A percentile compares a stretch with the other conserved stretches of the same genome.
Conservation (phyloP, 2,888 invertebrate genomes). For the Antheraea yamamai region DNA sequence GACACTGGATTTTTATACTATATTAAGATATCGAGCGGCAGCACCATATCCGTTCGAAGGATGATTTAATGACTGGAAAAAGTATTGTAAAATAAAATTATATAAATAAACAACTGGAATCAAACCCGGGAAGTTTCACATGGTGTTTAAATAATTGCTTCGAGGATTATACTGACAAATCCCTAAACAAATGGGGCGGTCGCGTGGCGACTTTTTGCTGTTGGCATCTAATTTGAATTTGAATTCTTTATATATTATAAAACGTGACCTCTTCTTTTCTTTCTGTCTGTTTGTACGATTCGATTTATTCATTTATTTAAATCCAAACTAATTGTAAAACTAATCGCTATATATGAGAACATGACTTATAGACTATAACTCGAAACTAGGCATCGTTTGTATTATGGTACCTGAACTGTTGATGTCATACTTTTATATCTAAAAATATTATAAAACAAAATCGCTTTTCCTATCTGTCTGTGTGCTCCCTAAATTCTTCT, state of each 20-base stretch:
- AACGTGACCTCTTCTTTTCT: neutral
- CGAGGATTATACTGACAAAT: constrained; percentile 8
- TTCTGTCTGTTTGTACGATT: neutral
- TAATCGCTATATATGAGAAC: too few species aligned
- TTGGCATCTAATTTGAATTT: constrained; percentile 12
- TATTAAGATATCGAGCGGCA: too few species aligned
- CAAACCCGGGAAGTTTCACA: neutral
- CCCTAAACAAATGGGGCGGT: constrained; percentile 2
- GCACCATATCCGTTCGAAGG: too few species aligned
- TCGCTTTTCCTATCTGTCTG: too few species aligned
- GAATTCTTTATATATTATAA: neutral
- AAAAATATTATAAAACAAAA: too few species aligned
- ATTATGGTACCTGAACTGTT: too few species aligned
- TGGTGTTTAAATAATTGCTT: constrained; percentile 8
- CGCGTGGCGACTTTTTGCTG: neutral
- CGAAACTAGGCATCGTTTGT: too few species aligned
- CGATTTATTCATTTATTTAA: neutral
- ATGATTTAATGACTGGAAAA: neutral
- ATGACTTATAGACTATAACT: too few species aligned
- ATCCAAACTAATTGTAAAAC: too few species aligned
- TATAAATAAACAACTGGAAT: neutral
- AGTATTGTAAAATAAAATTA: neutral
- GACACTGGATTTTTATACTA: too few species aligned
- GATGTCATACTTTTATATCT: too few species aligned
- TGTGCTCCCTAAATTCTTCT: too few species aligned